Evolutionary conservation across 2,888 invertebrate genomes (phyloP), one percentile per base, ranked within the genome.

Genomic region (Ophraella communa): DNA sequence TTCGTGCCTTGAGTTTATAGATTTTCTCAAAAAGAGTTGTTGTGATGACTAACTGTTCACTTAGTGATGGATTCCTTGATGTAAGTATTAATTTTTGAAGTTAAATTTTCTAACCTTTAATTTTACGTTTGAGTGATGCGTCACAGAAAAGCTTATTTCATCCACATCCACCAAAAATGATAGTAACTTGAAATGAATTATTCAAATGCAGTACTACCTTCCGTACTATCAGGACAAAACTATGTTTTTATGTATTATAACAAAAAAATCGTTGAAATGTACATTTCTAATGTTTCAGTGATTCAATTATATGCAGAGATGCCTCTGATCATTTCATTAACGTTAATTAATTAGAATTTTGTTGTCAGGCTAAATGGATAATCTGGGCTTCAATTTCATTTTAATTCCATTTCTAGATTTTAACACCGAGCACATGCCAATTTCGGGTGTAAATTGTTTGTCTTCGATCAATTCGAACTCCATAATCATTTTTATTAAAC

Each of bases 401-500:
- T 68, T 68, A 49, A 76, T 73, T 11, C 77, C 77, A 64, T 77
- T 77, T 64, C 60, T 74, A 3, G 77, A 77, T 64, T 75, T 77
- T n/a, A 77, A 55, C 33, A 77, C 74, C 1, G 76, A 73, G 60
- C 74, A 74, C 59, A 74, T 72, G n/a, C 77, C 77, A 33, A 74
- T 66, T 69, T 75, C 64, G 47, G 74, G 73, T 52, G 55, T 58
- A 54, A 71, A 73, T 45, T 68, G 53, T 33, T 55, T 64, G 62
- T 74, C 75, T 17, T 69, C 67, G 21, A 52, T 63, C 27, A 90
- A 71, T 35, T 76, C 81, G 75, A 85, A 90, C 67, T 84, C 82
- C 14, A 84, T 78, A 20, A 88, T 74, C 11, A 89, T 80, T 39
- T 84, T 83, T 7, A 86, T 84, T 20, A 90, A 74, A 1, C 87